Conservation (phyloP, 2,797 vertebrate species). For the Masticophis lateralis region DNA sequence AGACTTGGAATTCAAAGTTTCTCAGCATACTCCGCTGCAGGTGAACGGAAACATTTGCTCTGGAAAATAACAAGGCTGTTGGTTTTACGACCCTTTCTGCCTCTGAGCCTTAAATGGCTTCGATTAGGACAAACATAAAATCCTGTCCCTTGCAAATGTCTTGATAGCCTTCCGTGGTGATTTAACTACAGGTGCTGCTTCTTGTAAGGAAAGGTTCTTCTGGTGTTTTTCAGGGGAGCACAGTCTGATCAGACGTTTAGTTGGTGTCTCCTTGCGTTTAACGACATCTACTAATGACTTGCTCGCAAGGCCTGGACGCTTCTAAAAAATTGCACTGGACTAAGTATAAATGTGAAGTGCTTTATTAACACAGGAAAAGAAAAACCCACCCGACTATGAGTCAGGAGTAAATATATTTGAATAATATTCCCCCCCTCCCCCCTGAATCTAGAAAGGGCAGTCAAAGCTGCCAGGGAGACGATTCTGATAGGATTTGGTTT, state of each 20-base stretch:
- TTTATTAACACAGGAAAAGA: too few relatives aligned
- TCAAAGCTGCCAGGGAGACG: not conserved
- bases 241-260: not conserved
- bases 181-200: constrained; percentile 48
- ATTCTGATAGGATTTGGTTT: not conserved
- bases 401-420: not conserved
- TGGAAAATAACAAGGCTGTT: constrained; percentile 64
- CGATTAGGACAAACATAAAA: constrained; percentile 60
- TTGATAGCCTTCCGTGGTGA: constrained; percentile 32
- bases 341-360: not conserved
- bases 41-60: constrained; percentile 70
- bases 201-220: constrained; percentile 30
- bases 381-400: not conserved
- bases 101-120: constrained; percentile 47
- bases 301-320: not conserved
- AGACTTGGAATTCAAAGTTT: constrained; percentile 59
- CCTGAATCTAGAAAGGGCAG: not conserved
- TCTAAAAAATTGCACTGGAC: not conserved
- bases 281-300: not conserved
- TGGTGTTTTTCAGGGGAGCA: not conserved
- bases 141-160: constrained; percentile 46
- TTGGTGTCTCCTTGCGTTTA: not conserved
- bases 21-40: constrained; percentile 52
- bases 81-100: constrained; percentile 57
- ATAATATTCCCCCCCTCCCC: not conserved